A percentile compares a stretch with the other conserved stretches of the same genome.
Conservation (phyloP, 2,888 invertebrate species). For the Tetragonula carbonaria region DNA sequence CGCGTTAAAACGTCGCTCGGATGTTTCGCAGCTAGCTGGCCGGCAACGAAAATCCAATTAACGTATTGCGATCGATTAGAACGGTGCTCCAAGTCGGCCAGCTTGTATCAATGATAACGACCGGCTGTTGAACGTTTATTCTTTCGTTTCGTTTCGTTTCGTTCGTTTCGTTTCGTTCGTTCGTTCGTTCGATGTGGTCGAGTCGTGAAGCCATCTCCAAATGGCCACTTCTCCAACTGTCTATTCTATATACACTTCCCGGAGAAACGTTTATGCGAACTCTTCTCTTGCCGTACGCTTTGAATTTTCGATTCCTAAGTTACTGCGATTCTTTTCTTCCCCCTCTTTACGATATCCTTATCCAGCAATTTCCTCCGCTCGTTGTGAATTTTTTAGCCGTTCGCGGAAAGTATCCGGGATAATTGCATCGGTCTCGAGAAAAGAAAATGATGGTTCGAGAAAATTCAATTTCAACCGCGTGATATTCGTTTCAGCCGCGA, state of each 20-base stretch:
- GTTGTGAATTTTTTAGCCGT: slow-evolving; percentile 46
- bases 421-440: slow-evolving; percentile 30
- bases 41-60: slow-evolving; percentile 38
- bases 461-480: slow-evolving; percentile 13
- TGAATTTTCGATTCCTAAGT: slow-evolving; percentile 11
- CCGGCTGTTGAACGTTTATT: slow-evolving; percentile 2
- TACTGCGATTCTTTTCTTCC: neutral
- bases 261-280: slow-evolving; percentile 27
- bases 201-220: slow-evolving; percentile 4
- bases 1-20: neutral
- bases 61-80: slow-evolving; percentile 14
- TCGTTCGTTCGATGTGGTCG: neutral
- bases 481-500: neutral
- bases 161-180: slow-evolving; percentile 3
- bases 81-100: neutral
- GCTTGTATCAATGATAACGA: slow-evolving; percentile 26
- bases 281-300: neutral
- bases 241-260: neutral
- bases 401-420: slow-evolving; percentile 7
- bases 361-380: neutral
- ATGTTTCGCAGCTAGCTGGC: neutral
- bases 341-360: slow-evolving; percentile 23
- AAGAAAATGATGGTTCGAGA: slow-evolving; percentile 34
- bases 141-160: slow-evolving; percentile 13
- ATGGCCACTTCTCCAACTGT: slow-evolving; percentile 8